Evolutionary conservation across 1,140 invertebrate species (phyloP), one percentile per base, ranked within the genome.

Genomic region (Phymastichus coffea): DNA sequence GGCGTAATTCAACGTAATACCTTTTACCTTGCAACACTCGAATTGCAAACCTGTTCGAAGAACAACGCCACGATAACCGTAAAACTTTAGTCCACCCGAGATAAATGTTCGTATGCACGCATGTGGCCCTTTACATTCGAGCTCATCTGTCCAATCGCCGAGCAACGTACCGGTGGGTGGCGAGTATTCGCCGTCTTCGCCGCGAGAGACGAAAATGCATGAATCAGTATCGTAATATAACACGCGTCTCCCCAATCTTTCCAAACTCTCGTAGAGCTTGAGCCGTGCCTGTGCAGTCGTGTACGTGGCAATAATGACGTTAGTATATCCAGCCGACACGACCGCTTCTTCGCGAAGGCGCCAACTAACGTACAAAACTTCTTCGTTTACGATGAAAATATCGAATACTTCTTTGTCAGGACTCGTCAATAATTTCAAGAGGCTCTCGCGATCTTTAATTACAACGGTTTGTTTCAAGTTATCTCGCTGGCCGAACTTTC

Each of bases 161-260:
- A 79, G 30, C 63, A 66, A 70, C 23, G 55, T 47, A 15, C 72
- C 71, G 7, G 61, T 59, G 6, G 62, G 58, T 23, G 64, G 52
- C 30, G 66, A 52, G 28, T 64, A 58, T 28, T 63, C 43, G 10
- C 47, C 61, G 3, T 6, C 4, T 35, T 62, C 46, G 14, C 4
- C 22, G 3, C 4, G 2, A 10, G 58, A 46, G 3, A 66, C 20
- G 48, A 69, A 77, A 28, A 76, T 67, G 19, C 73, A 43, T 15
- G 54, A 64, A 62, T 81, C 79, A 3, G 78, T 82, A 58, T 81
- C 80, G 25, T 64, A 74, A 58, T 81, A 81, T 3, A 79, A 47
- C 3, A 71, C 71, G 26, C 68, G 44, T 1, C 64, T 35, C 17
- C 61, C 66, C 12, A 80, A 43, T 26, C 62, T 52, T 64, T 77